These are phyloP conservation scores for Amphilophus citrinellus DNA, from an alignment of 2,113 vertebrate genomes.

Conservation along the genomic window DNA sequence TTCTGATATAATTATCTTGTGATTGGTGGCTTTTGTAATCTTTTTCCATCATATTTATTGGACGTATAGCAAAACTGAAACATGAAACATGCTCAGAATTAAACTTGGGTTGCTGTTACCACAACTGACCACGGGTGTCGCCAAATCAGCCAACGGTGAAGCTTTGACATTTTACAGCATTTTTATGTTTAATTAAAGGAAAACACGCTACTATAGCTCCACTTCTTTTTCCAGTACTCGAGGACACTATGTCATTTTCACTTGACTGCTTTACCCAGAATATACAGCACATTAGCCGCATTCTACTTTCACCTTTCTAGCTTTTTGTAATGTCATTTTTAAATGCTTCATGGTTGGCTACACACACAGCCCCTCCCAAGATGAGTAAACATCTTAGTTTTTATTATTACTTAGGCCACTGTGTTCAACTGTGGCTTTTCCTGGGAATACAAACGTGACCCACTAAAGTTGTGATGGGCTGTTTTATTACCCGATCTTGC, in stretches of 20 bases:
- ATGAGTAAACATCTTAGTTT: too few relatives aligned
- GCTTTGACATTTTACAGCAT: background rate
- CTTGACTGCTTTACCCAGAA: background rate
- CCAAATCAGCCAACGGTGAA: background rate
- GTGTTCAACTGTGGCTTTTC: too few relatives aligned
- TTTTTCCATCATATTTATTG: background rate
- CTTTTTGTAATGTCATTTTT: background rate
- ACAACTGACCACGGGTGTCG: background rate
- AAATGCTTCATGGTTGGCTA: background rate
- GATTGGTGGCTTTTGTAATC: too few relatives aligned
- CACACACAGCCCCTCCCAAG: too few relatives aligned
- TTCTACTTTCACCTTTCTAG: background rate
- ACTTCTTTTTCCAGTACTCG: background rate
- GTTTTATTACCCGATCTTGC: too few relatives aligned
- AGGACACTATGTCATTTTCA: background rate
- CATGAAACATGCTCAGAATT: background rate
- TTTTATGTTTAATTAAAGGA: accelerated
- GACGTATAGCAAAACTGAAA: background rate
- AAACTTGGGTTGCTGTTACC: background rate
- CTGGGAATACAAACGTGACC: too few relatives aligned
- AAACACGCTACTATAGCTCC: background rate
- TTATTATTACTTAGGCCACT: too few relatives aligned
- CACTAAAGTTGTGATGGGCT: too few relatives aligned
- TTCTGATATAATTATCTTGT: background rate
- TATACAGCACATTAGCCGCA: background rate